Evolutionary conservation across 2,888 invertebrate genomes (phyloP).

Genomic region (Parochlus steinenii): DNA sequence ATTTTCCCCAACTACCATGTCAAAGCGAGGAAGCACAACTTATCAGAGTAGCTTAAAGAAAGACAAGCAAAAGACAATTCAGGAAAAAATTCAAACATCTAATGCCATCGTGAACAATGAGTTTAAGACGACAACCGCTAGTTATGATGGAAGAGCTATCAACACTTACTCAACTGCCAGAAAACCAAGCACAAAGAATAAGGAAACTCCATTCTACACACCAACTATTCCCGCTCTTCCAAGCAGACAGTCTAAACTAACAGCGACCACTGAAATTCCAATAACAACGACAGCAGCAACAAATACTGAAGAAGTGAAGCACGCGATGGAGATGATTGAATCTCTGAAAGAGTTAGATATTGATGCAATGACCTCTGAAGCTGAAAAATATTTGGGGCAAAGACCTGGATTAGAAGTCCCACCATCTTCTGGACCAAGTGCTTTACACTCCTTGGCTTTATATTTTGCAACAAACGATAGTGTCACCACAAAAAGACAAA

Average conservation of each 20-base stretch:
- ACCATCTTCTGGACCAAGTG: conserved; percentile 58
- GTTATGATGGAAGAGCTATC: conserved; percentile 16
- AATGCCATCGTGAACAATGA: conserved; percentile 10
- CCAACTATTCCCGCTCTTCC: conserved; percentile 26
- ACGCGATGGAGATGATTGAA: conserved; percentile 50
- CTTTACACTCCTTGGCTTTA: conserved; percentile 58
- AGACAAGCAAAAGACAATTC: conserved; percentile 1
- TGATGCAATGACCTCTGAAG: conserved; percentile 30
- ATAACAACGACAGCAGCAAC: conserved; percentile 16
- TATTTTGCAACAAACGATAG: conserved; percentile 47
- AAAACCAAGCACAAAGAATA: conserved; percentile 4
- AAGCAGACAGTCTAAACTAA: conserved; percentile 13
- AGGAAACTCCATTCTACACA: conserved; percentile 26
- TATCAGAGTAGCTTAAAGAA: conserved; percentile 6
- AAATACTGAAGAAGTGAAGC: conserved; percentile 35
- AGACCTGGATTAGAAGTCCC: conserved; percentile 51
- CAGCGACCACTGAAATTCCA: conserved; percentile 14
- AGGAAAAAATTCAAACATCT: conserved; percentile 1
- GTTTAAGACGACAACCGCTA: conserved; percentile 17
- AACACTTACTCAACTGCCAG: conserved; percentile 24
- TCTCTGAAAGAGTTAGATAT: conserved; percentile 45
- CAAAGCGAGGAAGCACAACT: conserved; percentile 11
- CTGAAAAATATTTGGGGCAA: conserved; percentile 33
- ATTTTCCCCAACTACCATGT: conserved; percentile 2
- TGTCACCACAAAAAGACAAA: conserved; percentile 21